Conservation (phyloP, 2,113 vertebrate species). For the Marmota flaviventris region DNA sequence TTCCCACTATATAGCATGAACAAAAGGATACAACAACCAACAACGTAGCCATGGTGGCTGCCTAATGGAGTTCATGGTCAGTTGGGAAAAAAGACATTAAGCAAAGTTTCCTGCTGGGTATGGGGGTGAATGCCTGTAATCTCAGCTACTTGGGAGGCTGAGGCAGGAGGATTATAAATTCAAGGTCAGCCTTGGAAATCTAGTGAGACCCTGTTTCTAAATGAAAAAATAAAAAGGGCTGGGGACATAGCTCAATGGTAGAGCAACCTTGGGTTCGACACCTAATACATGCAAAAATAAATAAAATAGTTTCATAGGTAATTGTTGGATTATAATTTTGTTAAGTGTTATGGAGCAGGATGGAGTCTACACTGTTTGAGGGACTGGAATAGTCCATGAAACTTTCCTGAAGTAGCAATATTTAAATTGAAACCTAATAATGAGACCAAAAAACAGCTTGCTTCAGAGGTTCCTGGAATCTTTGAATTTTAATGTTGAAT, state of each 20-base stretch:
- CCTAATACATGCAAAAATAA: too few species aligned
- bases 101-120: neutral
- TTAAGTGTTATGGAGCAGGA: neutral
- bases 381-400: neutral
- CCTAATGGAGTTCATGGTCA: neutral
- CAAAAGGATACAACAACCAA: neutral
- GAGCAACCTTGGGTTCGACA: too few species aligned
- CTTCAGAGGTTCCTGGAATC: neutral
- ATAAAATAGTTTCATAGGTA: neutral
- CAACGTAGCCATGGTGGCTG: neutral
- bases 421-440: conserved; percentile 49
- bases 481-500: neutral
- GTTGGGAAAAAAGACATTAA: neutral
- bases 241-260: too few species aligned
- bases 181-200: too few species aligned
- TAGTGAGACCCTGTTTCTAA: too few species aligned
- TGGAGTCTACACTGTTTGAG: neutral
- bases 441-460: conserved; percentile 27
- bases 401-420: neutral
- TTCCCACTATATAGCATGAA: neutral
- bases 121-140: too few species aligned
- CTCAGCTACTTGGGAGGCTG: too few species aligned
- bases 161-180: too few species aligned
- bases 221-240: too few species aligned
- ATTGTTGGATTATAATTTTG: neutral